These are phyloP conservation scores for Megaceryle torquata DNA, from an alignment of 2,113 vertebrate genomes.

Conservation along the genomic window DNA sequence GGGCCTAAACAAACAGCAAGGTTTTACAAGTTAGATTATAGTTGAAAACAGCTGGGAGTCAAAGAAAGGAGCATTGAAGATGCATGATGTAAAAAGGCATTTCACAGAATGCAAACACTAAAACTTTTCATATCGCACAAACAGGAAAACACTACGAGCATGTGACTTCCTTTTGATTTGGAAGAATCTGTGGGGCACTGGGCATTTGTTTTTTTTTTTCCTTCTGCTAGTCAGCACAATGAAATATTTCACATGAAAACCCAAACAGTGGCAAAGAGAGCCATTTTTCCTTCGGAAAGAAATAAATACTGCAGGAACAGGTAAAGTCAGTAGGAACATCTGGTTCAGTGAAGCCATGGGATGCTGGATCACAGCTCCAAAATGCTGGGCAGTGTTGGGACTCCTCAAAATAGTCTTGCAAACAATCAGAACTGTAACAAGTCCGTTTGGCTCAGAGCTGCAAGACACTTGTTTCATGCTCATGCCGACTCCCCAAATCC, in stretches of 20 bases:
- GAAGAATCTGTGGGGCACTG: constrained; percentile 31
- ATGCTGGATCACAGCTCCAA: neutral
- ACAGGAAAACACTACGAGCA: constrained; percentile 31
- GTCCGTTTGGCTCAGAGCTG: constrained; percentile 66
- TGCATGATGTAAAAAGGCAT: constrained; percentile 56
- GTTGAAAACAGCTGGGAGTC: constrained; percentile 46
- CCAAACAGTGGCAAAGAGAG: constrained; percentile 33
- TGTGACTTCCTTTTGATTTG: constrained; percentile 14
- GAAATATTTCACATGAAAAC: constrained; percentile 32
- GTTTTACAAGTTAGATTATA: constrained; percentile 40
- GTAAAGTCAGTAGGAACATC: constrained; percentile 23
- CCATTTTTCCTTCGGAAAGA: constrained; percentile 36
- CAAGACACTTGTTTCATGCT: constrained; percentile 40
- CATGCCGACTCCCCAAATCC: neutral
- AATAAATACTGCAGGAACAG: constrained; percentile 62
- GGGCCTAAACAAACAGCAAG: constrained; percentile 50
- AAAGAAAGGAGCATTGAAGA: constrained; percentile 54
- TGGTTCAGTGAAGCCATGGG: neutral
- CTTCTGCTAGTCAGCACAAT: constrained; percentile 52
- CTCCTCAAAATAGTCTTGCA: constrained; percentile 10
- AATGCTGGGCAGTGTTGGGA: neutral
- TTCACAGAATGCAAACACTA: constrained; percentile 72
- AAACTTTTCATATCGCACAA: constrained; percentile 50
- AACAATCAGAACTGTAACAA: constrained; percentile 20
- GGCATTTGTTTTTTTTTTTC: constrained; percentile 18